Evolutionary conservation across 2,888 invertebrate genomes (phyloP).

Genomic region (Arctia plantaginis): DNA sequence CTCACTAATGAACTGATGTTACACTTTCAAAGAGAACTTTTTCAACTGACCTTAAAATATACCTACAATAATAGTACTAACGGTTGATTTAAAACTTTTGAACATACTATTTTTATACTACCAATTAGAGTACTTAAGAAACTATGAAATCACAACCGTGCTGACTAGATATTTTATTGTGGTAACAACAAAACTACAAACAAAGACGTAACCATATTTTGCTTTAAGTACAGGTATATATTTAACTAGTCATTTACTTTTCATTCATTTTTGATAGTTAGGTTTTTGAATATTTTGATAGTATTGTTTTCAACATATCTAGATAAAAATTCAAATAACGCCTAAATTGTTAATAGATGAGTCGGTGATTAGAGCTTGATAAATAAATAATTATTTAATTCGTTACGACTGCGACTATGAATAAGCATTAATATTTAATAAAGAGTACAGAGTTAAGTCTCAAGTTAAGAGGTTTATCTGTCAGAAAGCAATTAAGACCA

Average conservation of each 20-base stretch:
- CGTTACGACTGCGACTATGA: not conserved
- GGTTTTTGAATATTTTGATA: no score
- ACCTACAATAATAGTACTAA: conserved; percentile 47
- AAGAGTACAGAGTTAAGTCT: not conserved
- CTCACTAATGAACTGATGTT: conserved; percentile 76
- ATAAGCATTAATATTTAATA: not conserved
- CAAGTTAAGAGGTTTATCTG: conserved; percentile 21
- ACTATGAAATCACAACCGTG: not conserved
- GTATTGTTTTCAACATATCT: not conserved
- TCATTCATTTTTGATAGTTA: not conserved
- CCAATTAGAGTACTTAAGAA: not conserved
- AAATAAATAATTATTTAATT: not conserved
- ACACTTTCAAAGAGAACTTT: conserved; percentile 66
- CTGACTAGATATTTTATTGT: not conserved
- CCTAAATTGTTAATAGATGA: not conserved
- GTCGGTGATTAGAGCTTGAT: not conserved
- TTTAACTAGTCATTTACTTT: not conserved
- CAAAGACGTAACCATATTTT: not conserved
- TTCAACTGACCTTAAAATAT: conserved; percentile 58
- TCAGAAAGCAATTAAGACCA: conserved; percentile 24
- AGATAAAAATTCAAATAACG: not conserved
- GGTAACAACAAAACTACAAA: no score
- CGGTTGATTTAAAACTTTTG: not conserved
- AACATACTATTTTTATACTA: not conserved
- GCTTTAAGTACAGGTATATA: not conserved